phyloP scores from a whole-genome alignment of 2,113 vertebrate genomes.

The Micronycteris hirsuta region DNA sequence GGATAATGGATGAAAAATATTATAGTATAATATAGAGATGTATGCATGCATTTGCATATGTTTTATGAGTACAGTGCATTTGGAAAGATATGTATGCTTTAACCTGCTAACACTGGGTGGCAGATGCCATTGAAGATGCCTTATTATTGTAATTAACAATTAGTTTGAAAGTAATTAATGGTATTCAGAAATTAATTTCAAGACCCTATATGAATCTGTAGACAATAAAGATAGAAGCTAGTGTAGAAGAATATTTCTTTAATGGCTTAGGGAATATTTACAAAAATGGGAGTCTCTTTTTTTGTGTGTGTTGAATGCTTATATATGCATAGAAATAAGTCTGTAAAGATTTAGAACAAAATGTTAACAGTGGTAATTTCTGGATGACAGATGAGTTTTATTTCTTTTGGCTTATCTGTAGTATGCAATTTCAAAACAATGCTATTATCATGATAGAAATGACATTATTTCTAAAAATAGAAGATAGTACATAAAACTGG shows the following conservation, averaged over 20 bases:
- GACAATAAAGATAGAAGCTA: neutral
- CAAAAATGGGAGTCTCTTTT: neutral
- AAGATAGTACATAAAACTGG: neutral
- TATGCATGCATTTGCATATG: neutral
- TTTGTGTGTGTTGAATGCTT: neutral
- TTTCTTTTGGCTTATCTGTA: neutral
- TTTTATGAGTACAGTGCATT: neutral
- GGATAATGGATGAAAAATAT: neutral
- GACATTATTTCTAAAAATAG: constrained; percentile 46
- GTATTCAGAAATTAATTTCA: constrained; percentile 24
- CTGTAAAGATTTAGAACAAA: constrained; percentile 32
- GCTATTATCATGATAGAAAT: constrained; percentile 38
- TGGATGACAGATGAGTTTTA: constrained; percentile 13
- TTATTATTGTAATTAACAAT: neutral
- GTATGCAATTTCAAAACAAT: constrained; percentile 18
- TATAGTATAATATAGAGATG: neutral
- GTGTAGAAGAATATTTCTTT: neutral
- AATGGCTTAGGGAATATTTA: neutral
- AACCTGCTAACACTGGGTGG: neutral
- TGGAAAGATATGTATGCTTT: neutral
- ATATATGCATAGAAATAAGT: neutral
- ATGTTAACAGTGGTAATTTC: neutral
- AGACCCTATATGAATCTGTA: neutral
- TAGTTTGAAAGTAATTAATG: neutral
- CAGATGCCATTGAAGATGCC: neutral